These are phyloP conservation scores for Monodelphis domestica DNA, from an alignment of 2,797 vertebrate species.

Conservation along the genomic window DNA sequence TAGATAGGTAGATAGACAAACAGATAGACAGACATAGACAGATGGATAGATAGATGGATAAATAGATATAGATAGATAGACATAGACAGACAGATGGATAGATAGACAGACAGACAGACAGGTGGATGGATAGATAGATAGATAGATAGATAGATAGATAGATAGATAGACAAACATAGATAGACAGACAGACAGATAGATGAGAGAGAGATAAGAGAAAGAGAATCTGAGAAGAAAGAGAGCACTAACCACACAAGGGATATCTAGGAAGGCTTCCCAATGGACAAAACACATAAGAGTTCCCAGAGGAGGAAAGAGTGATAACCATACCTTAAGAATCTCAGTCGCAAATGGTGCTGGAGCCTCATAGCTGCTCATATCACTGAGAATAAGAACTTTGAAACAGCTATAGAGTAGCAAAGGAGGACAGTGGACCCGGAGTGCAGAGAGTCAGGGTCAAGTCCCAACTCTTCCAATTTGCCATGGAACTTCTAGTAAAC, in stretches of 20 bases:
- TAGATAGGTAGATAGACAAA: no score
- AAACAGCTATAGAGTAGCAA: background rate
- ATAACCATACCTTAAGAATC: background rate
- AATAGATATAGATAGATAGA: no score
- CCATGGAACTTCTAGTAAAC: background rate
- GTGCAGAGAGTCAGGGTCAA: background rate
- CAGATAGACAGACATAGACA: no score
- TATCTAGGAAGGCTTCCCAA: no score
- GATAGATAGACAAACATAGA: no score
- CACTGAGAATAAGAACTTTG: background rate
- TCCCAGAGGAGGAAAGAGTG: background rate
- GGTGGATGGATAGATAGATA: no score
- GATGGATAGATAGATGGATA: no score
- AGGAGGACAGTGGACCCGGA: background rate
- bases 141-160: no score
- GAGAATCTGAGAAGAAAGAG: background rate
- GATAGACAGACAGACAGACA: no score
- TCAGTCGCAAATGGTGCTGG: background rate
- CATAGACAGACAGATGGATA: no score
- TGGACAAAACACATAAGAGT: no score
- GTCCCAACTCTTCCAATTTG: background rate
- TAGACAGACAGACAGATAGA: no score
- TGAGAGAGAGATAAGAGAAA: background rate
- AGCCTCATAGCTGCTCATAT: background rate
- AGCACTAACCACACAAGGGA: background rate